Conservation (phyloP, 2,888 invertebrate genomes). For the Hydroisotoma schaefferi region DNA sequence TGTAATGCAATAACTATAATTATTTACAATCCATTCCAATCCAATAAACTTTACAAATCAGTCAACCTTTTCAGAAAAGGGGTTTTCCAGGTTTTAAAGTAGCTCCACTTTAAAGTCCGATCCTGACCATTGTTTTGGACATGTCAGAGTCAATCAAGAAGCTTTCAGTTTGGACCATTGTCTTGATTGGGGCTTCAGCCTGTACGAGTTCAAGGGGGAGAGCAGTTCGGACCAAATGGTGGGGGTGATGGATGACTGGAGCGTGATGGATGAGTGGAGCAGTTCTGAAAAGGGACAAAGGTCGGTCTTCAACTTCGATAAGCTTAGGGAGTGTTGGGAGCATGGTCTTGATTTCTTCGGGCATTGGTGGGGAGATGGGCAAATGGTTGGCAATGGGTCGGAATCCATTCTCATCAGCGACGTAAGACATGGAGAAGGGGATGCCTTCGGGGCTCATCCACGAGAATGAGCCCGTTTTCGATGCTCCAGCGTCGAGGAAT, state of each 20-base stretch:
- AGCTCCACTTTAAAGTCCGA: conserved; percentile 3
- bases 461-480: conserved; percentile 2
- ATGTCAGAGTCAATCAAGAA: conserved; percentile 4
- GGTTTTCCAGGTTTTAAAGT: background rate
- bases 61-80: too few relatives aligned
- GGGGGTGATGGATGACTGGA: background rate
- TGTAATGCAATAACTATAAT: too few relatives aligned
- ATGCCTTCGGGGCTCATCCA: conserved; percentile 7
- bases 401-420: conserved; percentile 10
- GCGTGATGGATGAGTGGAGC: too few relatives aligned
- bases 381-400: conserved; percentile 1
- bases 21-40: too few relatives aligned
- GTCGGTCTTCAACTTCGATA: background rate
- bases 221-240: background rate
- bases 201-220: background rate
- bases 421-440: conserved; percentile 1
- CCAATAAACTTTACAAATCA: too few relatives aligned
- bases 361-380: conserved; percentile 7
- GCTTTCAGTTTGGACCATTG: background rate
- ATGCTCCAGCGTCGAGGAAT: background rate
- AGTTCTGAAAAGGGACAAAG: background rate
- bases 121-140: background rate
- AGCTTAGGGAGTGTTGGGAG: conserved; percentile 3
- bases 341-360: background rate
- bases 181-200: background rate